Base-by-base conservation (phyloP, 2,797 vertebrate species). In the Decapterus maruadsi region DNA sequence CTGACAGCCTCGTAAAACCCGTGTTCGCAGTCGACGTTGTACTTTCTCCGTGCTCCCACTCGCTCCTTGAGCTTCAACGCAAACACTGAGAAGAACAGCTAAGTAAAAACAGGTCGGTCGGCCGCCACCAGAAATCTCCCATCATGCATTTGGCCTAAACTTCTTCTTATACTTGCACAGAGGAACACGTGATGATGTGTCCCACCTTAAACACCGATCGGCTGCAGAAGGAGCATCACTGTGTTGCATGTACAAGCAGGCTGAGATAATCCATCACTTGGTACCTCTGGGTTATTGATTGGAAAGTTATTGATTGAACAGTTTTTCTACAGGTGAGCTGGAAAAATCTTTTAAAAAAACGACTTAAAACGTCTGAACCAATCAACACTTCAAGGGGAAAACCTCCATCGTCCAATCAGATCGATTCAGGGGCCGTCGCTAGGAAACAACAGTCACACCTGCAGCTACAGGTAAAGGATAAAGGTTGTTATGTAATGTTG, bases 1-100 rank as follows among this genome's bases (percentile, higher is more conserved):
- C 68, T 71, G 53, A 72, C 83, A 71, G 82, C 68, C 69, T 77
- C 60, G 8, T 77, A 78, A 77, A 77, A 83, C 59, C 67, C 59
- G 38, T 38, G 46, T 51, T 81, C 72, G 48, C 68, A 74, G 78
- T 20, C 61, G 38, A 29, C 63, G 74, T 34, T 34, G 6, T 38
- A 31, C 62, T 68, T 77, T 19, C 48, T 55, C 66, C 61, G 5
- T 71, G 70, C 1, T 12, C 68, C 79, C 66, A 7, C 42, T 69
- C 26, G 26, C 26, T 26, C 26, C 40, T 66, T 7, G 8, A 70
- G 76, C 62, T 42, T 45, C n/a, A 59, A 72, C 2, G 19, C 55
- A 82, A 78, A 83, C 69, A 74, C 29, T 64, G 65, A 62, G 26
- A 26, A 68, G 68, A 72, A 19, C 7, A 17, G 38, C 38, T 9